Base-by-base conservation (phyloP, 2,113 vertebrate species). In the Vimba vimba region DNA sequence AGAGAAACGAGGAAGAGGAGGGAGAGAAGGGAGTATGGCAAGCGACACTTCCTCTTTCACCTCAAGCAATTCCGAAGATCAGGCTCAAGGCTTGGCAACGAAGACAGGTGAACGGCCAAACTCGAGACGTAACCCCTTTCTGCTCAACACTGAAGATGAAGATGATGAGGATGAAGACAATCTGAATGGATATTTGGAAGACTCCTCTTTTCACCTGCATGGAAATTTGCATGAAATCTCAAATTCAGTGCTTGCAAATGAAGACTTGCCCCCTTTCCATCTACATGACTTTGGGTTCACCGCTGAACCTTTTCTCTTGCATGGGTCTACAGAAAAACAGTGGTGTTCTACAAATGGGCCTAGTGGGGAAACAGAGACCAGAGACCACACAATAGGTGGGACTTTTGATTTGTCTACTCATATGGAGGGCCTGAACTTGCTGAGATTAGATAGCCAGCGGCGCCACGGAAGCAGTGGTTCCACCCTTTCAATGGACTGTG, bases 191-290 rank as follows among this genome's bases (percentile, higher is more conserved):
- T 96, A 96, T 90, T 90, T 93, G 2, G 95, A 96, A 85, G 95
- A 95, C 87, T 95, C 93, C 8, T 97, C 98, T 57, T 99, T 99
- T 91, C 97, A 95, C 89, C 95, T 99, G 71, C 97, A 98, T 83
- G 91, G 94, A 0, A 92, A 94, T 89, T 95, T 98, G 66, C 97
- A 98, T 85, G 91, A 93, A 0, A 91, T 93, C 71, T 91, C 94
- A 0, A 91, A 94, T 62, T 88, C 89, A 0, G 90, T 89, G 4
- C 90, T 92, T 0, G 50, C 91, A 17, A 91, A 93, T 1, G 92
- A 91, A 60, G 91, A 91, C 68, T 87, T 92, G 57, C 90, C 95
- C 2, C 86, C 96, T 11, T 98, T 98, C 91, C 96, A 78, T 79
- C 91, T 97, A 7, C 97, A 97, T 0, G 94, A 97, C 59, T 89